These are phyloP conservation scores for Linyphia triangularis DNA, from an alignment of 2,888 invertebrate genomes.

Conservation along the genomic window DNA sequence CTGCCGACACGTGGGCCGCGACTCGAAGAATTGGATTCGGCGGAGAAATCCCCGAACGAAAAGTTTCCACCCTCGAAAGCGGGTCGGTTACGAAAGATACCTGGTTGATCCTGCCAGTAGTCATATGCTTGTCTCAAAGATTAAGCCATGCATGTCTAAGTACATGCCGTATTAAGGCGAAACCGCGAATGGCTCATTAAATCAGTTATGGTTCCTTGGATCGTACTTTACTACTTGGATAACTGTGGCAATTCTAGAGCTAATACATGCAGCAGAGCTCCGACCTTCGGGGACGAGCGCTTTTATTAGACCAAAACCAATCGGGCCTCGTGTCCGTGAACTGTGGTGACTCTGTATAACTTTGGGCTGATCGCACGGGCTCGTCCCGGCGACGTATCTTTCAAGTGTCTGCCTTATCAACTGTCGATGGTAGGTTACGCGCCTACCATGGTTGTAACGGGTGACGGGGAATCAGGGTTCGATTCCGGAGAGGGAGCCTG, in stretches of 20 bases:
- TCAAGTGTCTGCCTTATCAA: conserved; percentile 80
- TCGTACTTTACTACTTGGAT: conserved; percentile 81
- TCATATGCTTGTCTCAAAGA: no score
- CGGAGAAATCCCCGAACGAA: no score
- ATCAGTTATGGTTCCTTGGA: conserved; percentile 63
- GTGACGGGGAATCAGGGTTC: conserved; percentile 88
- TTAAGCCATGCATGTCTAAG: no score
- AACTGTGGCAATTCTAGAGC: conserved; percentile 86
- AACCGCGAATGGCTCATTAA: no score
- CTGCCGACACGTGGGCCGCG: no score
- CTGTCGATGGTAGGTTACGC: conserved; percentile 83
- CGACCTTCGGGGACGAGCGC: conserved; percentile 77
- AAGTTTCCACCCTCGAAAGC: no score
- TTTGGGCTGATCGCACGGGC: conserved; percentile 58
- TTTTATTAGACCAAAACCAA: no score
- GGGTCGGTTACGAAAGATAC: no score
- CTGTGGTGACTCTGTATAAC: conserved; percentile 60
- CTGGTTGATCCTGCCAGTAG: no score
- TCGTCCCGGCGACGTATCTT: conserved; percentile 76
- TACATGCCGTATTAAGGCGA: no score
- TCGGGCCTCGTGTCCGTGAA: no score
- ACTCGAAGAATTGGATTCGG: no score
- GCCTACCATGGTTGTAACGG: conserved; percentile 86
- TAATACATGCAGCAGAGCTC: conserved; percentile 84
- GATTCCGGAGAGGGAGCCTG: conserved; percentile 87